These are phyloP conservation scores for Remorina albescens DNA, from an alignment of 2,797 vertebrate species.

Conservation along the genomic window DNA sequence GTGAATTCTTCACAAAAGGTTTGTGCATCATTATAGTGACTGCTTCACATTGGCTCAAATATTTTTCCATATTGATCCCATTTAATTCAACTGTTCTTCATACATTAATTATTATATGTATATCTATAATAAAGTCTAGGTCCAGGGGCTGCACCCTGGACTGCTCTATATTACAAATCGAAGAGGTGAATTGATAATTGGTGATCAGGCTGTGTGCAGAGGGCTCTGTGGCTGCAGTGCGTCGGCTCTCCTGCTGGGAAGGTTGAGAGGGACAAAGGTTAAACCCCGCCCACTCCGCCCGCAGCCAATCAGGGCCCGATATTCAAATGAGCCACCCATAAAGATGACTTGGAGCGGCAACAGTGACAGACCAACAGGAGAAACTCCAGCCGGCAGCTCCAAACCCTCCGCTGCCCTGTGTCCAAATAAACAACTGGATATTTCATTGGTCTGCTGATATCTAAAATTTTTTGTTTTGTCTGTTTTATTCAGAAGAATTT, in stretches of 20 bases:
- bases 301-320: conserved; percentile 75
- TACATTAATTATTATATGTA: background rate
- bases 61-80: no score
- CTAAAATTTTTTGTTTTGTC: conserved; percentile 12
- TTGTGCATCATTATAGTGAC: no score
- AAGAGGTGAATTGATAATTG: no score
- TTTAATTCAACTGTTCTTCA: background rate
- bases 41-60: no score
- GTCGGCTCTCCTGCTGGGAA: background rate
- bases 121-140: no score
- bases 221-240: background rate
- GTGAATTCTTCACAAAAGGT: background rate
- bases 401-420: conserved; percentile 19
- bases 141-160: no score
- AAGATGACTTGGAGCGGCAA: conserved; percentile 76
- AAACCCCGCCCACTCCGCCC: conserved; percentile 67
- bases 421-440: conserved; percentile 50
- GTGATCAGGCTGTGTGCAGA: background rate
- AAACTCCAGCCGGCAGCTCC: conserved; percentile 51
- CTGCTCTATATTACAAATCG: no score
- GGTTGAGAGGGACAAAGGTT: conserved; percentile 55
- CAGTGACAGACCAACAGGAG: conserved; percentile 75
- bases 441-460: conserved; percentile 14
- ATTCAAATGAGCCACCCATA: conserved; percentile 83
- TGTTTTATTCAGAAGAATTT: conserved; percentile 24